These are phyloP conservation scores for Lagopus muta DNA, from an alignment of 2,113 vertebrate species.

Conservation along the genomic window DNA sequence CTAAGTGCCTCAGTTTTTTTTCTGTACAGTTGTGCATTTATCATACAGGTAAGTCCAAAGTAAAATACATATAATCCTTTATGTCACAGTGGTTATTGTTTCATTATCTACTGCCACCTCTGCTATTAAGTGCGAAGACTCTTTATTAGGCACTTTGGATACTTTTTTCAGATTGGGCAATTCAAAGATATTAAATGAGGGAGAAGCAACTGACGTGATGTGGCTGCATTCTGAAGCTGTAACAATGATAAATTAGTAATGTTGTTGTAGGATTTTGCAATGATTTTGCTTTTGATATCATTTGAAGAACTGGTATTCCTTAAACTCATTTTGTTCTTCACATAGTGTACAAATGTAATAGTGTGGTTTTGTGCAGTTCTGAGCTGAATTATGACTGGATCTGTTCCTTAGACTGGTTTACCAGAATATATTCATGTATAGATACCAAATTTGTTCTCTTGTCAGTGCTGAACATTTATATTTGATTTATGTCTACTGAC, in stretches of 20 bases:
- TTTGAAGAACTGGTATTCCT: conserved; percentile 31
- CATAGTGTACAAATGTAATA: conserved; percentile 14
- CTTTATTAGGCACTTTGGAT: neutral
- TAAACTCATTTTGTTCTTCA: conserved; percentile 45
- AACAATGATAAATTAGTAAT: conserved; percentile 58
- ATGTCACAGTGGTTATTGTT: conserved; percentile 15
- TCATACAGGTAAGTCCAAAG: neutral
- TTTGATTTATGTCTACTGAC: conserved; percentile 51
- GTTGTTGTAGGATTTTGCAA: conserved; percentile 13
- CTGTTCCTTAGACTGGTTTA: conserved; percentile 23
- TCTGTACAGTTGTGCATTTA: conserved; percentile 4
- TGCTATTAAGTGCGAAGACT: neutral
- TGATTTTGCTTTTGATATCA: conserved; percentile 29
- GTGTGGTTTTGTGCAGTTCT: conserved; percentile 1
- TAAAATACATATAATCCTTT: conserved; percentile 11
- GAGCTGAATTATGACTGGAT: conserved; percentile 48
- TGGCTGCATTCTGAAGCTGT: conserved; percentile 19
- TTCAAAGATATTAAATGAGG: neutral
- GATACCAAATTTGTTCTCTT: conserved; percentile 40
- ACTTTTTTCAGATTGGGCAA: neutral
- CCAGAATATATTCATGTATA: conserved; percentile 24
- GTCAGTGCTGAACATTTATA: conserved; percentile 1
- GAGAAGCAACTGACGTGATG: conserved; percentile 31
- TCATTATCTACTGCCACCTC: neutral
- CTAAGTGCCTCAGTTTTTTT: neutral